Evolutionary conservation across 35 echinoderm and acorn worm species (phyloP).

Genomic region (Holothuria glaberrima): DNA sequence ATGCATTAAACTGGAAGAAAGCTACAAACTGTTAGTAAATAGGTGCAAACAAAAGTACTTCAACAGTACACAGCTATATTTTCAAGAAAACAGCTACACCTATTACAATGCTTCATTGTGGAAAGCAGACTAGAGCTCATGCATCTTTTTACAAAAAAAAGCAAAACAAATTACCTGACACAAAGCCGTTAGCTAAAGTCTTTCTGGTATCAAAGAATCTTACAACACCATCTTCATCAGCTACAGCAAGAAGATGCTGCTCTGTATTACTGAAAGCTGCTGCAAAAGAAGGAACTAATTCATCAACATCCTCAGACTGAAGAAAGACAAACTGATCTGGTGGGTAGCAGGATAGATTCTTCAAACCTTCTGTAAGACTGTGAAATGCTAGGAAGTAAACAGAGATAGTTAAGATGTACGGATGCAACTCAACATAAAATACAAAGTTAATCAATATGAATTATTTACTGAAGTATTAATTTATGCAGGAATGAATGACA

Average conservation of each 20-base stretch:
- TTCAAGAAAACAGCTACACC: too few species aligned
- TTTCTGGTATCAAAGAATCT: conserved; percentile 77
- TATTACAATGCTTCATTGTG: too few species aligned
- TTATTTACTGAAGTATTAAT: too few species aligned
- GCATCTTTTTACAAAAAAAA: too few species aligned
- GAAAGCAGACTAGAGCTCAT: too few species aligned
- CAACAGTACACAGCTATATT: too few species aligned
- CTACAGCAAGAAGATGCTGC: conserved; percentile 68
- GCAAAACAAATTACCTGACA: conserved; percentile 24
- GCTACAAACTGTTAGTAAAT: too few species aligned
- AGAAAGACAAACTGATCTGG: conserved; percentile 62
- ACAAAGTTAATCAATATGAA: not conserved
- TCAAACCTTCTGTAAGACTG: conserved; percentile 21
- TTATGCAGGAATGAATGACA: too few species aligned
- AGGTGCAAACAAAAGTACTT: too few species aligned
- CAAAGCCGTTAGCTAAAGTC: conserved; percentile 12
- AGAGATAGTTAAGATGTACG: not conserved
- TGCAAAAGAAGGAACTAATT: conserved; percentile 86
- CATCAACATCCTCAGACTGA: conserved; percentile 61
- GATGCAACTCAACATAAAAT: not conserved
- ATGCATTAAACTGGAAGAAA: too few species aligned
- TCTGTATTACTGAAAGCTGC: conserved; percentile 63
- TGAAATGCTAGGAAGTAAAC: conserved; percentile 4
- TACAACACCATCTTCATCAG: conserved; percentile 96
- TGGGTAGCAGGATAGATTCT: conserved; percentile 52